These are phyloP conservation scores for Herpailurus yagouaroundi DNA, from an alignment of 2,113 vertebrate genomes.

Conservation along the genomic window DNA sequence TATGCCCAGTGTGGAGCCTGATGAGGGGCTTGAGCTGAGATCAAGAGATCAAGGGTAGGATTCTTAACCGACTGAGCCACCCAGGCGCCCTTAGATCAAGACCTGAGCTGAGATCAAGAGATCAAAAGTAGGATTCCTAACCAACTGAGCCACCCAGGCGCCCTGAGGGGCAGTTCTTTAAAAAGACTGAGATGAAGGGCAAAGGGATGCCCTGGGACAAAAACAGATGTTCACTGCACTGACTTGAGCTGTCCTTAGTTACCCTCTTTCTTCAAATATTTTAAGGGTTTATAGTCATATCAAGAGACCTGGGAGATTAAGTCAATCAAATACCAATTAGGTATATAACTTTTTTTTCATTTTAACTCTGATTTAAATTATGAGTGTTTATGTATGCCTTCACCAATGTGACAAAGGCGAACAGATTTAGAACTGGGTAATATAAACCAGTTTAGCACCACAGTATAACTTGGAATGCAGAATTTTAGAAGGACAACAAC, in stretches of 20 bases:
- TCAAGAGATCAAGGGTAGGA: no score
- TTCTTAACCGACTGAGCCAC: no score
- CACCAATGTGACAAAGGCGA: neutral
- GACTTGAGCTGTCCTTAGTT: neutral
- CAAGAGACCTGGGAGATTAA: neutral
- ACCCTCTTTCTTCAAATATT: neutral
- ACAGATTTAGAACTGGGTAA: conserved; percentile 9
- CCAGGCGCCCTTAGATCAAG: no score
- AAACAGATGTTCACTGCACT: neutral
- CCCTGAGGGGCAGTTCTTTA: neutral
- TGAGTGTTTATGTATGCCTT: neutral
- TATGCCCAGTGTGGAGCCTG: no score
- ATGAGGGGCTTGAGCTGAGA: no score
- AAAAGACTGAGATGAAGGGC: neutral
- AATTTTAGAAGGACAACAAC: neutral
- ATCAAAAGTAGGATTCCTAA: no score
- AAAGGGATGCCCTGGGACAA: neutral
- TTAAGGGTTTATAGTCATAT: neutral
- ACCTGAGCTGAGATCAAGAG: no score
- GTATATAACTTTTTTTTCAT: neutral
- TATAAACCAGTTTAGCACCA: neutral
- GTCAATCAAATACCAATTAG: neutral
- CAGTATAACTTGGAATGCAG: neutral
- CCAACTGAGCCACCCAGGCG: no score
- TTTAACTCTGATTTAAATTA: neutral